phyloP scores from a whole-genome alignment of 2,888 invertebrate genomes.

The Cephus spinipes region DNA sequence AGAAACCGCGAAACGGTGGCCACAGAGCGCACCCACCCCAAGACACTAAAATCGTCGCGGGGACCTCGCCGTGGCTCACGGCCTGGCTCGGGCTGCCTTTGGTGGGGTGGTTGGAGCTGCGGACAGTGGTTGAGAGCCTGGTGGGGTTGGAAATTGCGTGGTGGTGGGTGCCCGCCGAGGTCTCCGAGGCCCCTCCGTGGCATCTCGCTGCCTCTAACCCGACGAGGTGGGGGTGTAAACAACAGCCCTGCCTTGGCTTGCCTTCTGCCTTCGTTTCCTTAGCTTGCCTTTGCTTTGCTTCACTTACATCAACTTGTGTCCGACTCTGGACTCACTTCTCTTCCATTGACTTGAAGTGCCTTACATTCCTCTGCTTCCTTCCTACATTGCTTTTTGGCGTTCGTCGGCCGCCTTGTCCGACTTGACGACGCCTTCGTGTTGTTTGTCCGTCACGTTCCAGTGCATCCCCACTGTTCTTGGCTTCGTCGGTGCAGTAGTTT shows the following conservation, averaged over 20 bases:
- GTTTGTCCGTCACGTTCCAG: background rate
- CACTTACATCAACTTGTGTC: background rate
- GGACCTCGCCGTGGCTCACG: constrained; percentile 63
- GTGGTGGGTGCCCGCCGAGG: constrained; percentile 63
- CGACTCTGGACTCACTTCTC: background rate
- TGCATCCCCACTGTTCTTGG: background rate
- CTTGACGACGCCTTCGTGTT: background rate
- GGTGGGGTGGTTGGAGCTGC: constrained; percentile 66
- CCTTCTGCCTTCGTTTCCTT: background rate
- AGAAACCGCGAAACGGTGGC: constrained; percentile 60
- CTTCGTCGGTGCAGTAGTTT: background rate
- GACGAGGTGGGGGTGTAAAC: constrained; percentile 65
- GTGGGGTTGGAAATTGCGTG: constrained; percentile 67
- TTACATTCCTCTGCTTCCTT: background rate
- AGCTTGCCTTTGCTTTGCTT: background rate
- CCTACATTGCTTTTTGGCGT: background rate
- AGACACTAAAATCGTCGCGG: constrained; percentile 66
- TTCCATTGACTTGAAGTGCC: background rate
- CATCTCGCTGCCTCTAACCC: constrained; percentile 54
- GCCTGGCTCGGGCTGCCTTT: constrained; percentile 61
- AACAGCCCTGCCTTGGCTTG: constrained; percentile 47
- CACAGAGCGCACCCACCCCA: constrained; percentile 65
- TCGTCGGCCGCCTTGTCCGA: background rate
- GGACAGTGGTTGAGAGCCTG: constrained; percentile 66
- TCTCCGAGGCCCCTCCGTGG: constrained; percentile 62